phyloP scores from a whole-genome alignment of 2,888 invertebrate genomes.

The Pteria penguin region DNA sequence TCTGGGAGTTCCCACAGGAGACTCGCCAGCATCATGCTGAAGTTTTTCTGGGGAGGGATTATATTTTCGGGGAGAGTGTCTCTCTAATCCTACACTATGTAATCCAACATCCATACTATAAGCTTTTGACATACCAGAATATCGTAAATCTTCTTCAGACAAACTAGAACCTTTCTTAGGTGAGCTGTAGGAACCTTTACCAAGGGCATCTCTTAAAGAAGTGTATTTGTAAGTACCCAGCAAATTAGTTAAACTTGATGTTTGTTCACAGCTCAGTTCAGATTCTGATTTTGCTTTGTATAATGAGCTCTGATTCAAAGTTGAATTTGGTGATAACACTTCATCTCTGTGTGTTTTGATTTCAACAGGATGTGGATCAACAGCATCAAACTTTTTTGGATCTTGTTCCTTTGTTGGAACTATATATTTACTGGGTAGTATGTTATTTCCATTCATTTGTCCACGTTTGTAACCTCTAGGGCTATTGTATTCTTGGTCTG shows the following conservation, averaged over 20 bases:
- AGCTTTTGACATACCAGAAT: constrained; percentile 23
- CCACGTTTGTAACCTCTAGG: constrained; percentile 5
- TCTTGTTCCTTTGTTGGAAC: constrained; percentile 19
- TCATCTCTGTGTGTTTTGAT: constrained; percentile 19
- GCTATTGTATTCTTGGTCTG: constrained; percentile 14
- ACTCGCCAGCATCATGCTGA: constrained; percentile 59
- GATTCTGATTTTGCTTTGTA: constrained; percentile 57
- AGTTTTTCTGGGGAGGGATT: constrained; percentile 56
- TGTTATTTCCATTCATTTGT: constrained; percentile 15
- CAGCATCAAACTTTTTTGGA: constrained; percentile 29
- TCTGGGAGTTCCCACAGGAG: constrained; percentile 55
- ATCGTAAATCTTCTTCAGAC: constrained; percentile 49
- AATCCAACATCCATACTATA: constrained; percentile 45
- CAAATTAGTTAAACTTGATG: constrained; percentile 14
- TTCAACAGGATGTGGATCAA: constrained; percentile 35
- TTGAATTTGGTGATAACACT: neutral
- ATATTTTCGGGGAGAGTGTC: constrained; percentile 45
- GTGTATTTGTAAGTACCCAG: constrained; percentile 53
- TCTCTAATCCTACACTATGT: constrained; percentile 41
- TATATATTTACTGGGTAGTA: constrained; percentile 32
- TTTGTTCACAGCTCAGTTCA: constrained; percentile 51
- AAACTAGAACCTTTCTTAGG: constrained; percentile 41
- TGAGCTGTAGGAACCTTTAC: constrained; percentile 25
- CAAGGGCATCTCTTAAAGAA: constrained; percentile 51
- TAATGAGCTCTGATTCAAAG: constrained; percentile 41